phyloP scores from a whole-genome alignment of 2,888 invertebrate genomes.

The Aradus depressus region DNA sequence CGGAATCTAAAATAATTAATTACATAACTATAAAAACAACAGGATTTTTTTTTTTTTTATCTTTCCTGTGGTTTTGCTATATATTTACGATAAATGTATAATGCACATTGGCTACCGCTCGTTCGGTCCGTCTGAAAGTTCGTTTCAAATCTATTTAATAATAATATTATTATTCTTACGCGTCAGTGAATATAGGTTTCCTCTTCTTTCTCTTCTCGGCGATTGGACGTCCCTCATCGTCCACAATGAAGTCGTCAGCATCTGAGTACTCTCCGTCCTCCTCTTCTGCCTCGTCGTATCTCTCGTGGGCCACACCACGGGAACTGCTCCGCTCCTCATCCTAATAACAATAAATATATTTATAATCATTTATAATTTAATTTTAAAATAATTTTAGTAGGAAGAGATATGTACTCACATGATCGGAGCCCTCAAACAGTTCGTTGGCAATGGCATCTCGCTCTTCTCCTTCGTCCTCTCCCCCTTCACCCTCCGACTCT shows the following conservation, averaged over 20 bases:
- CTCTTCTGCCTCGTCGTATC: slow-evolving; percentile 66
- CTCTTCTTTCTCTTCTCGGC: slow-evolving; percentile 67
- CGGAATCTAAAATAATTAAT: too few species aligned
- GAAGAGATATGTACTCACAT: slow-evolving; percentile 45
- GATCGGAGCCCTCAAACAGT: slow-evolving; percentile 73
- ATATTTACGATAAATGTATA: too few species aligned
- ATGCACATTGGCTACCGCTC: too few species aligned
- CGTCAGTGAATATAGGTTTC: slow-evolving; percentile 74
- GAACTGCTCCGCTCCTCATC: slow-evolving; percentile 71
- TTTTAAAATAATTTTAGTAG: background rate
- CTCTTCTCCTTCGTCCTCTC: slow-evolving; percentile 60
- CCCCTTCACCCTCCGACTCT: slow-evolving; percentile 79
- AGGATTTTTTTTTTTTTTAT: too few species aligned
- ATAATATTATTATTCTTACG: slow-evolving; percentile 42
- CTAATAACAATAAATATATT: slow-evolving; percentile 38
- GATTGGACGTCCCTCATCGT: slow-evolving; percentile 84
- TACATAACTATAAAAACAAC: too few species aligned
- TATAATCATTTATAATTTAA: slow-evolving; percentile 2
- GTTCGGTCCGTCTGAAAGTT: background rate
- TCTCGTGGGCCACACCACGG: slow-evolving; percentile 50
- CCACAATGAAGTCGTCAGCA: slow-evolving; percentile 95
- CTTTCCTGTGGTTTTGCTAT: too few species aligned
- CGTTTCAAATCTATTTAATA: background rate
- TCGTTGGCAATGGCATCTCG: slow-evolving; percentile 82
- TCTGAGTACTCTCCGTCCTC: slow-evolving; percentile 72